A percentile compares a stretch with the other conserved stretches of the same genome.
Conservation (phyloP, 2,113 vertebrate genomes). For the Sialia sialis region DNA sequence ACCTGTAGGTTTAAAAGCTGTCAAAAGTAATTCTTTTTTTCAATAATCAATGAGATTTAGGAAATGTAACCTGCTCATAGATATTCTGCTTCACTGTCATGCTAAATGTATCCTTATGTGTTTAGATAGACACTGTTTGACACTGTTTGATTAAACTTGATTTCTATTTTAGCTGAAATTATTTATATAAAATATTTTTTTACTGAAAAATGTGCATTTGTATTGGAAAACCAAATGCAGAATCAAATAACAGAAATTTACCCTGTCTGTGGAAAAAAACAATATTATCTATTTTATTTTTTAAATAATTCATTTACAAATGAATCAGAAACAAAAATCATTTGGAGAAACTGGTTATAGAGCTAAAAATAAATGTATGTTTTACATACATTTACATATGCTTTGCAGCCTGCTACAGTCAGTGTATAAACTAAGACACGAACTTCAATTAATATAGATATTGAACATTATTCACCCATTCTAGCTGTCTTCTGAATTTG, state of each 20-base stretch:
- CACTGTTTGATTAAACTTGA: neutral
- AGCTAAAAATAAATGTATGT: neutral
- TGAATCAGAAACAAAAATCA: neutral
- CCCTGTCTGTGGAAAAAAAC: neutral
- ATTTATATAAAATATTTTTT: neutral
- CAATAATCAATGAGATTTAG: neutral
- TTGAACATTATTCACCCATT: neutral
- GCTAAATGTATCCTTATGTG: neutral
- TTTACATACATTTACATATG: neutral
- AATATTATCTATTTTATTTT: neutral
- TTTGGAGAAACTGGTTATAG: neutral
- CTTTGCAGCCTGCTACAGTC: neutral
- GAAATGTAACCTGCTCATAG: neutral
- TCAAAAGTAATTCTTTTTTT: neutral
- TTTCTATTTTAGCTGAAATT: neutral
- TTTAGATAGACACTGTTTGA: neutral
- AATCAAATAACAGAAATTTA: neutral
- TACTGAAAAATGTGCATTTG: neutral
- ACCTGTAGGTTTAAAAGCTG: neutral
- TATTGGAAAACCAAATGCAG: neutral
- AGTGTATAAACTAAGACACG: neutral
- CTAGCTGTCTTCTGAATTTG: neutral
- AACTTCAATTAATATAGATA: neutral
- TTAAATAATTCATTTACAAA: neutral
- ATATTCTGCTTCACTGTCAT: neutral